Evolutionary conservation across 2,888 invertebrate species (phyloP).

Genomic region (Caenorhabditis becei): DNA sequence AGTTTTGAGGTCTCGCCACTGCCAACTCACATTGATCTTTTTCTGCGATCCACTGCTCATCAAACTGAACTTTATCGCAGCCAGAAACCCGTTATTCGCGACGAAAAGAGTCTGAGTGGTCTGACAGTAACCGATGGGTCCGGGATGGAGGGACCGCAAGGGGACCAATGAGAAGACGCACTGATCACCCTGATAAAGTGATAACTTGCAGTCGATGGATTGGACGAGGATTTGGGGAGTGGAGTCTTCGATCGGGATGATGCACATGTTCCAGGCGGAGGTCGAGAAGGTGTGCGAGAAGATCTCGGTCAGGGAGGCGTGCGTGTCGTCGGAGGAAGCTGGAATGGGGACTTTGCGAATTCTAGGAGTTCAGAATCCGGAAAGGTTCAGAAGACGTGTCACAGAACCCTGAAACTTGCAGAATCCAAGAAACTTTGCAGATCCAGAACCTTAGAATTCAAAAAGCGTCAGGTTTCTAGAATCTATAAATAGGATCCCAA

Average conservation of each 20-base stretch:
- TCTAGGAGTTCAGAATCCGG: no score
- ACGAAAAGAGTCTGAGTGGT: conserved; percentile 53
- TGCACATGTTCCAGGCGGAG: conserved; percentile 67
- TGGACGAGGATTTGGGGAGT: conserved; percentile 63
- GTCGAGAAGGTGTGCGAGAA: conserved; percentile 61
- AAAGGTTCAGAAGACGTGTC: no score
- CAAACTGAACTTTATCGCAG: conserved; percentile 64
- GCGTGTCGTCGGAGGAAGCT: conserved; percentile 31
- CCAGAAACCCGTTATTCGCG: conserved; percentile 59
- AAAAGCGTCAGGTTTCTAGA: no score
- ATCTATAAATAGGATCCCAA: no score
- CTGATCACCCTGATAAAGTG: conserved; percentile 64
- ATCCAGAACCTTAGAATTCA: no score
- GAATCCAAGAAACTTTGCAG: no score
- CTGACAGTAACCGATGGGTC: conserved; percentile 62
- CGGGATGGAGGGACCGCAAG: conserved; percentile 65
- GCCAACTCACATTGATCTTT: conserved; percentile 62
- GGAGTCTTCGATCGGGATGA: conserved; percentile 24
- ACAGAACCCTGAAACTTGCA: no score
- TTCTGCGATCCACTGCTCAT: conserved; percentile 59
- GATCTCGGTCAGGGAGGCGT: conserved; percentile 51
- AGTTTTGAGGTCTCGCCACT: no score
- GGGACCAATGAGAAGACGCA: conserved; percentile 61
- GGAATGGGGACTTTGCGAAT: no score
- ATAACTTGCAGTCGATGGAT: conserved; percentile 66